A percentile compares a stretch with the other conserved stretches of the same genome.
Conservation (phyloP, 1,140 invertebrate species). For the Geopemphigus sp. region DNA sequence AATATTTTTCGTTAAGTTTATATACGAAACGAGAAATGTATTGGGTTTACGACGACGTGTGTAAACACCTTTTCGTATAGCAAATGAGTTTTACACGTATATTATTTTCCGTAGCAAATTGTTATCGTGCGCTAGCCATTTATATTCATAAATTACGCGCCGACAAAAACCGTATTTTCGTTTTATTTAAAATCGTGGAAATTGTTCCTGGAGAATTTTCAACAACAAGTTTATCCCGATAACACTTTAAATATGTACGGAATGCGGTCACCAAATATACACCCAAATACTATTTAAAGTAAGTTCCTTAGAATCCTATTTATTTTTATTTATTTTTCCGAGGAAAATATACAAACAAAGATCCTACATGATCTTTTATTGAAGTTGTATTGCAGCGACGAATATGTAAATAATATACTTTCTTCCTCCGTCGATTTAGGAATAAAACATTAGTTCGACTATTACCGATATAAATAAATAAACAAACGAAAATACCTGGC, state of each 20-base stretch:
- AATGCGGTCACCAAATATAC: not conserved
- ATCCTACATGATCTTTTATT: not conserved
- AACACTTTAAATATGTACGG: not conserved
- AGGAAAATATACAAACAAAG: not conserved
- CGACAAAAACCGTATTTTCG: too few species aligned
- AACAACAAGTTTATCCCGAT: not conserved
- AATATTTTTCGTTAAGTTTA: too few species aligned
- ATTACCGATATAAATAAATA: constrained; percentile 3
- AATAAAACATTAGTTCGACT: not conserved
- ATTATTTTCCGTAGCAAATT: not conserved
- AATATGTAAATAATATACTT: constrained; percentile 1
- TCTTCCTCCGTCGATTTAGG: too few species aligned
- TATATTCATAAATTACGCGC: not conserved
- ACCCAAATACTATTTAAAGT: not conserved
- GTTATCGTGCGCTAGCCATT: not conserved
- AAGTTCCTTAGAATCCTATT: not conserved
- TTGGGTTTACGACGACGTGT: too few species aligned
- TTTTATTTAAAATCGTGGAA: not conserved
- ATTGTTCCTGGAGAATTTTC: not conserved
- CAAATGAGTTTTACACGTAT: not conserved
- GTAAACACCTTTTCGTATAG: too few species aligned
- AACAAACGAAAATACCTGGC: constrained; percentile 57
- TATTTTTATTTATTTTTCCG: not conserved
- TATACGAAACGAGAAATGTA: too few species aligned
- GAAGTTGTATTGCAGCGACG: not conserved